Conservation (phyloP, 1,140 invertebrate species). For the Lepidostoma basale region DNA sequence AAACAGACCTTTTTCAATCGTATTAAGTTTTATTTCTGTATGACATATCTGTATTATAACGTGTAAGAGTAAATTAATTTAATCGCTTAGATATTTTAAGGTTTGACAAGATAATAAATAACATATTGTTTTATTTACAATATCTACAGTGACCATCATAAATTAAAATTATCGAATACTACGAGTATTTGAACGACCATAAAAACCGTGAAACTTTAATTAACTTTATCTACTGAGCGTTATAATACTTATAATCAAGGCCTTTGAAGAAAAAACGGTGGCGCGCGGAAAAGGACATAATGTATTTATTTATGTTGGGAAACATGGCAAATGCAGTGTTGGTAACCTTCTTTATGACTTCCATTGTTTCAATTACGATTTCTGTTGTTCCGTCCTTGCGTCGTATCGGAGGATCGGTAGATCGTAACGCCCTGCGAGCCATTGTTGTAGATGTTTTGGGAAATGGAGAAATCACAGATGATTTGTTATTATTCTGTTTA, state of each 20-base stretch:
- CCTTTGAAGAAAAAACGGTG: background rate
- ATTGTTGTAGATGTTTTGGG: constrained; percentile 9
- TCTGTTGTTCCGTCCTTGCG: constrained; percentile 36
- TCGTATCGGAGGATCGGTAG: constrained; percentile 1
- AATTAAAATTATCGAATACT: no score
- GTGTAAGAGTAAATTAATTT: no score
- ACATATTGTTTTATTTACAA: no score
- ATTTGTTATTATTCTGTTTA: background rate
- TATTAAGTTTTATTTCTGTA: no score
- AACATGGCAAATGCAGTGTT: constrained; percentile 18
- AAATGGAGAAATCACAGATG: constrained; percentile 10
- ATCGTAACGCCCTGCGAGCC: background rate
- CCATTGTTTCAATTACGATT: constrained; percentile 25
- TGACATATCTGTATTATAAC: no score
- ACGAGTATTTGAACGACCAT: no score
- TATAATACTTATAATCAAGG: constrained; percentile 6
- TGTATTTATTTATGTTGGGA: constrained; percentile 38
- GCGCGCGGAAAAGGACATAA: constrained; percentile 33
- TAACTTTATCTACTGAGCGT: no score
- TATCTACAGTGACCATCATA: no score
- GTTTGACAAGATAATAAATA: no score
- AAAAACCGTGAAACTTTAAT: no score
- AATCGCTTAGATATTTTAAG: no score
- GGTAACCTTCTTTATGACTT: constrained; percentile 33
- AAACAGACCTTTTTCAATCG: no score